Evolutionary conservation across 1,140 invertebrate genomes (phyloP).

Genomic region (Coptotermes formosanus): DNA sequence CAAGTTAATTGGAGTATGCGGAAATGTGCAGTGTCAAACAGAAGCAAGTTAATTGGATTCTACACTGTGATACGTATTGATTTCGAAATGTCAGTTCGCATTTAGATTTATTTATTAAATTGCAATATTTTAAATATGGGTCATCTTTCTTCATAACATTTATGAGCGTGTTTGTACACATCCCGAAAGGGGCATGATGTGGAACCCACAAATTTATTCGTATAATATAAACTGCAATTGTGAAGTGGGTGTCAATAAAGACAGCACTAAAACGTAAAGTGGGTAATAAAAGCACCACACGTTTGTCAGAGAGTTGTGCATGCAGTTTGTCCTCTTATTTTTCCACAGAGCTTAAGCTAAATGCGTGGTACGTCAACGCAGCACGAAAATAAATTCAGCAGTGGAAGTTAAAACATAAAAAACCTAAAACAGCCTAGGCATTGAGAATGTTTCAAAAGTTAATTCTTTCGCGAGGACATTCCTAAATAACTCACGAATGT

Average conservation of each 20-base stretch:
- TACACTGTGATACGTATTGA: too few relatives aligned
- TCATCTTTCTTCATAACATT: constrained; percentile 7
- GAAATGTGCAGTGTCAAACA: too few relatives aligned
- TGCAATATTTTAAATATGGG: background rate
- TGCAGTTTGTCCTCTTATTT: background rate
- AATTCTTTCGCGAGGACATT: too few relatives aligned
- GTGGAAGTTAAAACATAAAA: too few relatives aligned
- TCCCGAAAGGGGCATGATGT: background rate
- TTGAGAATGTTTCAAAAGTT: too few relatives aligned
- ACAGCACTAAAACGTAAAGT: background rate
- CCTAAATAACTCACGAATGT: too few relatives aligned
- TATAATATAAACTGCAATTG: background rate
- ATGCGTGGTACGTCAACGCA: too few relatives aligned
- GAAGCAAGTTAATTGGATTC: too few relatives aligned
- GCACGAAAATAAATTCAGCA: too few relatives aligned
- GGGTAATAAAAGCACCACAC: background rate
- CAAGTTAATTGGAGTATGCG: too few relatives aligned
- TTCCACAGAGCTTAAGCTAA: background rate
- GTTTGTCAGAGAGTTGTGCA: background rate
- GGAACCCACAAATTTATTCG: background rate
- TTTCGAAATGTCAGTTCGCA: too few relatives aligned
- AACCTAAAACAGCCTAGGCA: too few relatives aligned
- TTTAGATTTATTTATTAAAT: background rate
- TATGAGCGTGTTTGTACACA: background rate
- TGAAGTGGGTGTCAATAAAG: background rate